Base-by-base conservation (phyloP, 2,797 vertebrate species). In the Xyrichtys novacula region DNA sequence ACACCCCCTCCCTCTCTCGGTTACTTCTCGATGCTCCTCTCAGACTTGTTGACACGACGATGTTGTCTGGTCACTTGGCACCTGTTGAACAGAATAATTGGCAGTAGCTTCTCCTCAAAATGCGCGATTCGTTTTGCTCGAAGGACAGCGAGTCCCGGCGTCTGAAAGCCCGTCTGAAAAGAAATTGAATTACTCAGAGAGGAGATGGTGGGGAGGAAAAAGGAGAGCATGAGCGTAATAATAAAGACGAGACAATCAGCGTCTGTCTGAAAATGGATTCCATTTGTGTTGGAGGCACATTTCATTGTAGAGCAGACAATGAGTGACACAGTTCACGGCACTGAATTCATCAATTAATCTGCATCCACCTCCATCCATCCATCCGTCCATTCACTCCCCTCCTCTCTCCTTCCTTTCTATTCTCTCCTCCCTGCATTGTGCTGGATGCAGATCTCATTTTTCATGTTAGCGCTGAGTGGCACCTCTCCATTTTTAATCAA, bases 401-500 rank as follows among this genome's bases (percentile, higher is more conserved):
- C 20, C 16, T 39, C 44, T 19, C 47, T 23, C 31, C 5, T 26
- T 47, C 29, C 36, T 42, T 5, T 32, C 48, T 38, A 1, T 52
- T 72, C 56, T 53, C 34, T 44, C 28, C 71, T 52, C 49, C 34
- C 58, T 58, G 44, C 19, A 29, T 81, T 78, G 59, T 71, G 38
- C 66, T 55, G 2, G 2, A 61, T 20, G 59, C 22, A 36, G 28
- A 19, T 64, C 31, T 62, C 15, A 4, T 61, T 50, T 74, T 44
- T 38, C 26, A 36, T 34, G 38, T 65, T 34, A 12, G 38, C 39
- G 2, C 56, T 53, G 80, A 82, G 65, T 69, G 77, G 71, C 81
- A 82, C 78, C 65, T 79, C 68, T 80, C 43, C 39, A 22, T 66
- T 71, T 84, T 85, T 81, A 84, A 81, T 79, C 67, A 76, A 55